Conservation (phyloP, 1,140 invertebrate species). For the Scaptomyza graminum region DNA sequence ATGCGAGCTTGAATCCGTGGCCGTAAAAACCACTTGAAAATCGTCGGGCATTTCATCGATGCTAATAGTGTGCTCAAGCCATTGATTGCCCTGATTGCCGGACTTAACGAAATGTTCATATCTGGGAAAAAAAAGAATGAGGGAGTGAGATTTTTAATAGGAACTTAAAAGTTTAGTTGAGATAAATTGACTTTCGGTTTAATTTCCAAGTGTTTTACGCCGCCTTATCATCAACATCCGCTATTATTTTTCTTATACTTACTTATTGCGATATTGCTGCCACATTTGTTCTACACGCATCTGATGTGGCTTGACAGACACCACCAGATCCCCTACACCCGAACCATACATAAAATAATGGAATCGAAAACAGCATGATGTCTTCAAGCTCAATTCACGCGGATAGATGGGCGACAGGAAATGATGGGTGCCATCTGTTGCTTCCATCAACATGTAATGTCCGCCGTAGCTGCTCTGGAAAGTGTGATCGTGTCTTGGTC, state of each 20-base stretch:
- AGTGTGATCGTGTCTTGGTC: conserved; percentile 77
- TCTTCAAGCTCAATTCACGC: conserved; percentile 56
- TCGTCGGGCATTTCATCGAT: conserved; percentile 70
- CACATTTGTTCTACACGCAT: conserved; percentile 47
- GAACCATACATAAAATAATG: conserved; percentile 77
- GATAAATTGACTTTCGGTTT: too few relatives aligned
- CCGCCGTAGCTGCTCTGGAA: conserved; percentile 48
- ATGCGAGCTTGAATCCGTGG: conserved; percentile 24
- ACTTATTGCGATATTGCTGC: conserved; percentile 31
- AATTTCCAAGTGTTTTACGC: too few relatives aligned
- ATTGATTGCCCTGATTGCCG: conserved; percentile 59
- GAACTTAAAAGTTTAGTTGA: neutral
- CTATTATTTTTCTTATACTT: neutral
- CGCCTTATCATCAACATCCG: neutral
- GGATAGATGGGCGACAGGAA: conserved; percentile 71
- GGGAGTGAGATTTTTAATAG: neutral
- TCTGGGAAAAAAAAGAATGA: conserved; percentile 13
- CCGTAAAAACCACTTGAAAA: conserved; percentile 72
- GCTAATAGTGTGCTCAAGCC: conserved; percentile 70
- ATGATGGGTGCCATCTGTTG: conserved; percentile 29
- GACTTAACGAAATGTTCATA: conserved; percentile 41
- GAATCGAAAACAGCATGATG: conserved; percentile 75
- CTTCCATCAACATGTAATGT: conserved; percentile 79
- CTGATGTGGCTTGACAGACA: conserved; percentile 63
- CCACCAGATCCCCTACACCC: conserved; percentile 64